phyloP scores from a whole-genome alignment of 2,113 vertebrate genomes.

The Coptodon bakossiorum region DNA sequence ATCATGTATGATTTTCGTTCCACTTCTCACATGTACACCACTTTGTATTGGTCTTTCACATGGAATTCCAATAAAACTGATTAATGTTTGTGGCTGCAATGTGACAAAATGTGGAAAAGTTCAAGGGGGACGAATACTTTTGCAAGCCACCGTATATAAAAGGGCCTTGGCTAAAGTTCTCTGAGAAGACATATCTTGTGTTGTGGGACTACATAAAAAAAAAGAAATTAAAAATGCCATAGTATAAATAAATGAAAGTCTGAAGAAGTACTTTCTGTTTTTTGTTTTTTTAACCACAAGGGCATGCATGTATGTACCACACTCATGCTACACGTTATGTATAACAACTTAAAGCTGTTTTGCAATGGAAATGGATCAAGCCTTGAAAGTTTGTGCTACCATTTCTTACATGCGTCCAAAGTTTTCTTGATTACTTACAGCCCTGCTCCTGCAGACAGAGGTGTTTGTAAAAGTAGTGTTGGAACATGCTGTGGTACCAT shows the following conservation, averaged over 20 bases:
- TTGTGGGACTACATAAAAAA: background rate
- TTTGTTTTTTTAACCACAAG: background rate
- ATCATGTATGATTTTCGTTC: too few relatives aligned
- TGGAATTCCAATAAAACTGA: too few relatives aligned
- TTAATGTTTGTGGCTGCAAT: too few relatives aligned
- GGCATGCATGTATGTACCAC: background rate
- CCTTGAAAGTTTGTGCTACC: background rate
- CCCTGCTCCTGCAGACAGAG: background rate
- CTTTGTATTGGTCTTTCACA: too few relatives aligned
- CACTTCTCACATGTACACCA: too few relatives aligned
- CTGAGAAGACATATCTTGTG: background rate
- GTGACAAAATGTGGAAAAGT: too few relatives aligned
- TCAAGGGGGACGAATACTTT: too few relatives aligned
- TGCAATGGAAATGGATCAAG: rapidly evolving
- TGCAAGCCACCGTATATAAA: too few relatives aligned
- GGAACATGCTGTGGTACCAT: background rate
- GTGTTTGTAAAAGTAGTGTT: background rate
- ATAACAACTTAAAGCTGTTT: background rate
- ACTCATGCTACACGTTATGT: background rate
- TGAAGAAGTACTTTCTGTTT: background rate
- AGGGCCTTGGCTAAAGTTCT: background rate
- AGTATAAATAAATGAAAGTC: background rate
- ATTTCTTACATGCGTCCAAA: background rate
- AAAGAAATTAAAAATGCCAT: background rate
- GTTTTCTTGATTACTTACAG: background rate